Evolutionary conservation across 2,888 invertebrate species (phyloP).

Genomic region (Mongoloraphidia duomilia): DNA sequence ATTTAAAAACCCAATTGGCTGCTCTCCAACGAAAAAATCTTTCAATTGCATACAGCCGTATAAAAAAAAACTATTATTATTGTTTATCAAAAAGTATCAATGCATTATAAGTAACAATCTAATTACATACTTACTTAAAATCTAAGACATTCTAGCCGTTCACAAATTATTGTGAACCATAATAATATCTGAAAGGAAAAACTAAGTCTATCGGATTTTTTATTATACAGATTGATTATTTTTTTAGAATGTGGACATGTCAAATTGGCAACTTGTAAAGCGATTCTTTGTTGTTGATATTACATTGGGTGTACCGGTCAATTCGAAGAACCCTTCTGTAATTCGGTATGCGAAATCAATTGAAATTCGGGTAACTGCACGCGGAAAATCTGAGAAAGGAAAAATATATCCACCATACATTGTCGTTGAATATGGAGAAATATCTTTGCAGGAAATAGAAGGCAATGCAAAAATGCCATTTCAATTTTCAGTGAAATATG

Average conservation of each 20-base stretch:
- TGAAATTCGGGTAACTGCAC: constrained; percentile 23
- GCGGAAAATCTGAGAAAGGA: constrained; percentile 31
- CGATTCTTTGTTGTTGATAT: constrained; percentile 55
- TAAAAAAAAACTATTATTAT: too few species aligned
- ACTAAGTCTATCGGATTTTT: too few species aligned
- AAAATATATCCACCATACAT: constrained; percentile 46
- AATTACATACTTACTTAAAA: too few species aligned
- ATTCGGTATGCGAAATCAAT: constrained; percentile 28
- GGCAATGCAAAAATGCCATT: constrained; percentile 24
- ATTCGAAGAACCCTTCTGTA: constrained; percentile 18
- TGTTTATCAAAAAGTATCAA: too few species aligned
- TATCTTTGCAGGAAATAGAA: constrained; percentile 28
- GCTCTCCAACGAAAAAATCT: too few species aligned
- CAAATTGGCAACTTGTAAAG: constrained; percentile 48
- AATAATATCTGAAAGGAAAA: too few species aligned
- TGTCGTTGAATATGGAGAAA: constrained; percentile 39
- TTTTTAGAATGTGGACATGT: constrained; percentile 31
- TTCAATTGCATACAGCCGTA: too few species aligned
- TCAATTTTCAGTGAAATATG: constrained; percentile 29
- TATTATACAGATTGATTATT: too few species aligned
- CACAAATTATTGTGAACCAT: too few species aligned
- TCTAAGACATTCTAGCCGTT: too few species aligned
- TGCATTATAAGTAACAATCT: too few species aligned
- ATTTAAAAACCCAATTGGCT: too few species aligned
- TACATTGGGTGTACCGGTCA: constrained; percentile 27